Evolutionary conservation across 2,888 invertebrate species (phyloP).

Genomic region (Hirtodrosophila trivittata): DNA sequence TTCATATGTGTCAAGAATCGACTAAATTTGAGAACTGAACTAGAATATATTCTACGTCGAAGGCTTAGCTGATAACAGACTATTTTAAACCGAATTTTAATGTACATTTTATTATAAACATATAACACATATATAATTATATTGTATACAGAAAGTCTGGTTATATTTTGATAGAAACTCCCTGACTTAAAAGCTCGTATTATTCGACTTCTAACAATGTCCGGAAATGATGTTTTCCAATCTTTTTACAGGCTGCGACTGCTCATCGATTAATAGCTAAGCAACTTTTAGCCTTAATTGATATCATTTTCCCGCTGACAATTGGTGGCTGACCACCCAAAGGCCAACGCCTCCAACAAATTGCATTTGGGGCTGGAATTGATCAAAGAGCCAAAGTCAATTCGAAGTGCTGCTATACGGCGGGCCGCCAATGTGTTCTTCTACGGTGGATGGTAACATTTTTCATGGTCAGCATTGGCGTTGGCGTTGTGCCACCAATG

Average conservation of each 20-base stretch:
- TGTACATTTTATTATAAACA: too few species aligned
- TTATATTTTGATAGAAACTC: too few species aligned
- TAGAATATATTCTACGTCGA: too few species aligned
- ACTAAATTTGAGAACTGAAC: too few species aligned
- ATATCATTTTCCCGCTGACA: conserved; percentile 3
- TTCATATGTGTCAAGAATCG: too few species aligned
- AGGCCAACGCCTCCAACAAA: conserved; percentile 38
- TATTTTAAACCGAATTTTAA: too few species aligned
- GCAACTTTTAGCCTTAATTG: neutral
- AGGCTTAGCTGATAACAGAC: too few species aligned
- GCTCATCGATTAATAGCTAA: neutral
- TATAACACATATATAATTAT: too few species aligned
- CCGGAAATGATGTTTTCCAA: too few species aligned
- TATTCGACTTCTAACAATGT: too few species aligned
- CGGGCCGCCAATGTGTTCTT: conserved; percentile 1
- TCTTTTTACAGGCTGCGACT: neutral
- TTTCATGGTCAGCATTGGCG: conserved; percentile 47
- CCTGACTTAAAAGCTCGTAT: too few species aligned
- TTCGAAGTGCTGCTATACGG: conserved; percentile 56
- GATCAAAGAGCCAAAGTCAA: conserved; percentile 61
- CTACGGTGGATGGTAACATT: conserved; percentile 41
- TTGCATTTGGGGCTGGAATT: conserved; percentile 57
- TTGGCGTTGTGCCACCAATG: conserved; percentile 29
- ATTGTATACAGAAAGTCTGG: too few species aligned
- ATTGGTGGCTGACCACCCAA: conserved; percentile 55